These are phyloP conservation scores for Isaurus tuberculatus DNA, from an alignment of 92 coral and sea anemone genomes.

Conservation along the genomic window DNA sequence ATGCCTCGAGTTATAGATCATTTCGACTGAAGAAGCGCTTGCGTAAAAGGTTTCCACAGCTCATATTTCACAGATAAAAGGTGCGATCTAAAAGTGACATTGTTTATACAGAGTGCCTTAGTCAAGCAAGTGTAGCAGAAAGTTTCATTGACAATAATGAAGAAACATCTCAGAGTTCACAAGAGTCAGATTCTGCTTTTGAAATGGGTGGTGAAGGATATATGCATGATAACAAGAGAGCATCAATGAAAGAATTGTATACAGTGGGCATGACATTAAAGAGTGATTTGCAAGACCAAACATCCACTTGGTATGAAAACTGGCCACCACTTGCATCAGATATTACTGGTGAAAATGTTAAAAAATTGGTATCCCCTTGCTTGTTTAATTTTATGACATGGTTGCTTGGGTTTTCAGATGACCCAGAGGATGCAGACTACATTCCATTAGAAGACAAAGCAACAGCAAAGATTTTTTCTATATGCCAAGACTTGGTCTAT, in stretches of 20 bases:
- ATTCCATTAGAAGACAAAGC: conserved; percentile 26
- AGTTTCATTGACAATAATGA: conserved; percentile 28
- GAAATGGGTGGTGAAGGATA: conserved; percentile 19
- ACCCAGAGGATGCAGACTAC: conserved; percentile 44
- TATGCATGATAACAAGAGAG: conserved; percentile 33
- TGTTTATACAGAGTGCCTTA: conserved; percentile 49
- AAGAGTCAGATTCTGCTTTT: neutral
- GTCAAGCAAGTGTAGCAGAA: conserved; percentile 48
- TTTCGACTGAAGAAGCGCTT: conserved; percentile 55
- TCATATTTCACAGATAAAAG: conserved; percentile 58
- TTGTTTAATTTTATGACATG: conserved; percentile 58
- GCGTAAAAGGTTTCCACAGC: conserved; percentile 57
- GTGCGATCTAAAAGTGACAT: conserved; percentile 60
- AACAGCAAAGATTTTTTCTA: conserved; percentile 45
- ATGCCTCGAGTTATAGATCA: conserved; percentile 48
- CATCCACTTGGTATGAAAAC: conserved; percentile 42
- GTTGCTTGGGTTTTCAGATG: conserved; percentile 58
- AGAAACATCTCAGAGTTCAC: conserved; percentile 28
- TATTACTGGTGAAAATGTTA: conserved; percentile 57
- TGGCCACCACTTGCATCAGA: conserved; percentile 67
- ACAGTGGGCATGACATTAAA: conserved; percentile 44
- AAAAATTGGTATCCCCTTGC: conserved; percentile 57
- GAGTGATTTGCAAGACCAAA: conserved; percentile 5
- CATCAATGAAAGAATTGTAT: conserved; percentile 52
- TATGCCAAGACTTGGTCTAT: conserved; percentile 59